Base-by-base conservation (phyloP, 1,140 invertebrate genomes). In the Argopecten irradians region DNA sequence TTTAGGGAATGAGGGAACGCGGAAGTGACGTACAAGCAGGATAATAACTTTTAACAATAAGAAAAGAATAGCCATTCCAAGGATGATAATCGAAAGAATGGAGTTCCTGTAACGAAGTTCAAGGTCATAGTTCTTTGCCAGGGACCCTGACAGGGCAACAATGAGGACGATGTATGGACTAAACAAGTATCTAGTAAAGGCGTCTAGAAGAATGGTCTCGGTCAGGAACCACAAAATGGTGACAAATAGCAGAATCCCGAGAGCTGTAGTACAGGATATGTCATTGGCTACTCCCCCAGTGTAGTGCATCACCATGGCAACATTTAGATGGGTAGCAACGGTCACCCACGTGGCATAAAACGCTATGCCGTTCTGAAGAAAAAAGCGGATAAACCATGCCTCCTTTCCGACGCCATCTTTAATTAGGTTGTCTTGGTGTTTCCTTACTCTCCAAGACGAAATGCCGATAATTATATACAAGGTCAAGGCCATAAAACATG, bases 131-230 rank as follows among this genome's bases (percentile, higher is more conserved):
- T 94, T 93, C 84, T 92, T 91, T 33, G 39, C 19, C 8, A 93
- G 46, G 36, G 89, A 88, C 22, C 93, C 94, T 28, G 90, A 82
- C 13, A 94, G 86, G 2, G 92, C 94, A 28, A 92, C 89, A 16
- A 93, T 92, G 16, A 94, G 71, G 55, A 91, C 91, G 34, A 92
- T 87, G 88, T 94, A 94, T 0, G 94, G 94, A n/a, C 92, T 90
- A 86, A 94, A 93, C 13, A 92, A 92, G 85, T 93, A 95, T 14
- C 93, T 84, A 0, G 92, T 92, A 86, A 92, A 95, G 34, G 90
- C 92, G 87, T 95, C 93, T 13, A 94, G 83, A 11, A 94, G 86
- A 55, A 91, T 89, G n/a, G 91, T 86, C 86, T 95, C 94, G 0
- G 93, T 43, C 19, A 88, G 86, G 46, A 93, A 91, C 91, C 92